These are phyloP conservation scores for Dolichallabes microphthalmus DNA, from an alignment of 2,113 vertebrate species.

Conservation along the genomic window DNA sequence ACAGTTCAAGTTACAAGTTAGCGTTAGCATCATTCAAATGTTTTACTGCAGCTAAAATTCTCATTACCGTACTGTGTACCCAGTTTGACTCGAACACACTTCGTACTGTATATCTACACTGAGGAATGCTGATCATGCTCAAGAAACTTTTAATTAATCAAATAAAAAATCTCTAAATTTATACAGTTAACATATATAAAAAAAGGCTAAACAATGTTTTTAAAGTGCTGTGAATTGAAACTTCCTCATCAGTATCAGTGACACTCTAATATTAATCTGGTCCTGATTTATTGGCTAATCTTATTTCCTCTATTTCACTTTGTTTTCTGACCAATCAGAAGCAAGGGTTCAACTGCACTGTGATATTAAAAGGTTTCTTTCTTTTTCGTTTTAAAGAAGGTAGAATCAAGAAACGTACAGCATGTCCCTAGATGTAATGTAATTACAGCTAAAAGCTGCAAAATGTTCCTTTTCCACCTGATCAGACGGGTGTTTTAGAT, in stretches of 20 bases:
- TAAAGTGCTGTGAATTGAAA: no score
- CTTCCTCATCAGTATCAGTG: background rate
- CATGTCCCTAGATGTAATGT: background rate
- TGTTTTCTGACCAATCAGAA: background rate
- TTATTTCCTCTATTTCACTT: background rate
- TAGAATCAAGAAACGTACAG: background rate
- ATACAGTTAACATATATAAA: no score
- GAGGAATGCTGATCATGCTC: no score
- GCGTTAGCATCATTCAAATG: no score
- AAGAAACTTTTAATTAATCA: no score
- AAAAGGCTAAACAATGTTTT: no score
- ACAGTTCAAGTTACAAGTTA: no score
- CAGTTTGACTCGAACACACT: no score
- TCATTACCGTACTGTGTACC: no score
- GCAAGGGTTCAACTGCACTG: background rate
- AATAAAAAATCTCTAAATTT: no score
- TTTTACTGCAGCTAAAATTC: no score
- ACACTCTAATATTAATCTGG: background rate
- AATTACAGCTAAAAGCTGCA: background rate
- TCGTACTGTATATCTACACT: no score
- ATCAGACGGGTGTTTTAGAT: background rate
- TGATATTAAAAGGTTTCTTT: background rate
- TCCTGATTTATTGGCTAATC: background rate
- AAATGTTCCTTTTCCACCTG: background rate
- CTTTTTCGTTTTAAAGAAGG: background rate